These are phyloP conservation scores for Drosophila eugracilis DNA, from an alignment of 1,140 invertebrate species.

Conservation along the genomic window DNA sequence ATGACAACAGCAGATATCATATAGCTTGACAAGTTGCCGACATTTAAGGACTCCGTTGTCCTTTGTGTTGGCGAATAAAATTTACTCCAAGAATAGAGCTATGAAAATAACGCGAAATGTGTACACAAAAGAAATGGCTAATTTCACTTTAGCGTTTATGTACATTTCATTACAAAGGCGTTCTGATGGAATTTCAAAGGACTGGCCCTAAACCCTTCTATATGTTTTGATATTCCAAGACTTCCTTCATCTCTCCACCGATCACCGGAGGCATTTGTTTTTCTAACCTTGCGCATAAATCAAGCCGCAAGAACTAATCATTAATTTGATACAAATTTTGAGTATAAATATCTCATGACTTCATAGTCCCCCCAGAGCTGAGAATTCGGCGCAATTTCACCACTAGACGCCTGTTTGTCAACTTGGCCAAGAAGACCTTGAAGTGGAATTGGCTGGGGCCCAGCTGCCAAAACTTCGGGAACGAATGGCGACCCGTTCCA, in stretches of 20 bases:
- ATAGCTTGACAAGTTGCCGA: conserved; percentile 43
- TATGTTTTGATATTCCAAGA: background rate
- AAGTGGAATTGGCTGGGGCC: conserved; percentile 47
- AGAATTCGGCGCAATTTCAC: conserved; percentile 37
- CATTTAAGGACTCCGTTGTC: conserved; percentile 29
- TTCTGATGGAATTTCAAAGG: conserved; percentile 25
- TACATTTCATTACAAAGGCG: conserved; percentile 46
- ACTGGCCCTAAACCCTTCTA: background rate
- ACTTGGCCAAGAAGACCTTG: conserved; percentile 55
- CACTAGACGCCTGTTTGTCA: conserved; percentile 9
- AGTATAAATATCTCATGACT: conserved; percentile 50
- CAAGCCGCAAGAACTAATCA: conserved; percentile 28
- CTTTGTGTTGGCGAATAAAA: conserved; percentile 49
- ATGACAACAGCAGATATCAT: conserved; percentile 70
- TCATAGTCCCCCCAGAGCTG: conserved; percentile 14
- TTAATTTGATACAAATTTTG: conserved; percentile 23
- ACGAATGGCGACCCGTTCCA: conserved; percentile 1
- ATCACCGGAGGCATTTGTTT: conserved; percentile 9
- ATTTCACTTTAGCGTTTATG: conserved; percentile 48
- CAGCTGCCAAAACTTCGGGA: conserved; percentile 45
- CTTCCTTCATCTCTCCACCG: background rate
- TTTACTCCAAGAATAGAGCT: conserved; percentile 15
- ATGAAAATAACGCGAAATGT: conserved; percentile 53
- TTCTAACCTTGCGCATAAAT: conserved; percentile 14
- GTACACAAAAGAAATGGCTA: conserved; percentile 16